These are phyloP conservation scores for Xerus rutilus DNA, from an alignment of 2,797 vertebrate species.

Conservation along the genomic window DNA sequence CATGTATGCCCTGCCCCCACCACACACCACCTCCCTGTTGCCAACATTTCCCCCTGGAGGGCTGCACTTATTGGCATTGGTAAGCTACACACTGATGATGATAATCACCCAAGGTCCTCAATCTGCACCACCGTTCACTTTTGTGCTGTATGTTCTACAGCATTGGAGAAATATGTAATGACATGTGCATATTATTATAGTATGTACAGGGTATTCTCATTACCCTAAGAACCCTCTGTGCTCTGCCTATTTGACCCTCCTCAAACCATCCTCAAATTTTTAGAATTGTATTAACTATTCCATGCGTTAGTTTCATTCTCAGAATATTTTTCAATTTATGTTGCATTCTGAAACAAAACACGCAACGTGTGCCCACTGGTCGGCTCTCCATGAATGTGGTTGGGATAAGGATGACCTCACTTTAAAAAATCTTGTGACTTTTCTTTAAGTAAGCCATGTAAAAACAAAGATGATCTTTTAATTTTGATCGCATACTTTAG, in stretches of 20 bases:
- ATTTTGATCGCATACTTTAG: neutral
- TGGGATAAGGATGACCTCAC: neutral
- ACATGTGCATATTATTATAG: neutral
- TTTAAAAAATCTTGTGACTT: neutral
- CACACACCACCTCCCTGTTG: rapidly evolving
- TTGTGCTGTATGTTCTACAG: neutral
- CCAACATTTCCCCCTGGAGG: neutral
- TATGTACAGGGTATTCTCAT: neutral
- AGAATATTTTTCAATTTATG: neutral
- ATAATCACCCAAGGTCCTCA: rapidly evolving
- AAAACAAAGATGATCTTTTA: neutral
- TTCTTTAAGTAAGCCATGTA: neutral
- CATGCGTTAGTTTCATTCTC: neutral
- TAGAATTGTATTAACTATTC: neutral
- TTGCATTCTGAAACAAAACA: neutral
- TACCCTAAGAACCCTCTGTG: too few species aligned
- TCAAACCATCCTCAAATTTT: neutral
- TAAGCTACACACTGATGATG: neutral
- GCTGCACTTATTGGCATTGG: neutral
- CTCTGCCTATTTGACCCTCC: neutral
- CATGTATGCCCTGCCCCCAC: rapidly evolving
- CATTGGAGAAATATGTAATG: neutral
- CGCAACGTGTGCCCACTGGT: neutral
- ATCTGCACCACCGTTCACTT: neutral
- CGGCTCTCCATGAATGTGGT: neutral